Evolutionary conservation across 2,113 vertebrate species (phyloP).

Genomic region (Gallinago media): DNA sequence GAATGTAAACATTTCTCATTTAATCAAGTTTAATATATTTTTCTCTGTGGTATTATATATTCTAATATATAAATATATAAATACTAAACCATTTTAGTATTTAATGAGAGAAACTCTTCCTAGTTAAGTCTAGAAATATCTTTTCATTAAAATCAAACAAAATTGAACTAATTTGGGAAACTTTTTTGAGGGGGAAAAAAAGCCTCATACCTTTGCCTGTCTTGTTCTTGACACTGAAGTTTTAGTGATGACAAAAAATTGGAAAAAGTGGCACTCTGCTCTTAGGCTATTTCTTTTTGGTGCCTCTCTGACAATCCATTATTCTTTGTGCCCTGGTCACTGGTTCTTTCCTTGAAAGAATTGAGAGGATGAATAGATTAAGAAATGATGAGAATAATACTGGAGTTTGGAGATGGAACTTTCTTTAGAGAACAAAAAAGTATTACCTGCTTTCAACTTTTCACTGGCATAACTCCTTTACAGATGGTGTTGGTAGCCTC

Average conservation of each 20-base stretch:
- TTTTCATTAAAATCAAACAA: neutral
- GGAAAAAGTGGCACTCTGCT: neutral
- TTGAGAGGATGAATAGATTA: neutral
- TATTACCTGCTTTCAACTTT: neutral
- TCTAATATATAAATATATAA: too few relatives aligned
- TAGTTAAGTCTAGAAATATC: neutral
- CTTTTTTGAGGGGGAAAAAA: neutral
- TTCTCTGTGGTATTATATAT: neutral
- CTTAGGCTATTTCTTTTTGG: neutral
- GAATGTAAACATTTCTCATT: neutral
- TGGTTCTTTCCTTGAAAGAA: neutral
- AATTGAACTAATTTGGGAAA: neutral
- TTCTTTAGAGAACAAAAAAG: neutral
- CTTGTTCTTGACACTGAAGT: neutral
- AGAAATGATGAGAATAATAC: neutral
- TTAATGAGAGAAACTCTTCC: neutral
- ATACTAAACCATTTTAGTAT: neutral
- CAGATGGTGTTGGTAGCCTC: neutral
- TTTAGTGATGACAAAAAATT: neutral
- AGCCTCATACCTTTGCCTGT: neutral
- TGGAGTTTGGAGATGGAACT: neutral
- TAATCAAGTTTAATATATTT: neutral
- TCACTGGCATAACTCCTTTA: neutral
- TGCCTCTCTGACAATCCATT: neutral
- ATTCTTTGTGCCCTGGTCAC: neutral